Conservation (phyloP, 2,113 vertebrate genomes). For the Lanius ludovicianus region DNA sequence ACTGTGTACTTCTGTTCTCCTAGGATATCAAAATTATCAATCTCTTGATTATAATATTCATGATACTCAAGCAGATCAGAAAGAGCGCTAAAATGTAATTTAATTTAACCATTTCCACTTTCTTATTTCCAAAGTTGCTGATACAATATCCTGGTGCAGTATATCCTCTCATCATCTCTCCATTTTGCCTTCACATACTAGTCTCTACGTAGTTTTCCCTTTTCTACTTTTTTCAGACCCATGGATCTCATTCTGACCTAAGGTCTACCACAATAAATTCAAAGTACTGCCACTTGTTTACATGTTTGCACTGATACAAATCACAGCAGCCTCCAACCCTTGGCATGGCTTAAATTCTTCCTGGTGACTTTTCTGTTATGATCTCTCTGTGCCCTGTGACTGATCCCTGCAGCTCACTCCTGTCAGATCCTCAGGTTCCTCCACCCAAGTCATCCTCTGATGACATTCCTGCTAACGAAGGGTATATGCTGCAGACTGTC, state of each 20-base stretch:
- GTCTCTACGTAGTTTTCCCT: background rate
- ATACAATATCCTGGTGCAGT: background rate
- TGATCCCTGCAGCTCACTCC: background rate
- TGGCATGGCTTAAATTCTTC: background rate
- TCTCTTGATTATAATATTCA: conserved; percentile 63
- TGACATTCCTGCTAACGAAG: background rate
- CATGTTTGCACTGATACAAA: background rate
- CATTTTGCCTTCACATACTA: background rate
- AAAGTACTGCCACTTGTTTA: background rate
- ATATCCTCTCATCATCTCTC: background rate
- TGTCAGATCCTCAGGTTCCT: background rate
- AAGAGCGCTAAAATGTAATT: background rate
- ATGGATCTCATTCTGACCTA: background rate
- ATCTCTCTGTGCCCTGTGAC: background rate
- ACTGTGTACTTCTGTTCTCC: conserved; percentile 34
- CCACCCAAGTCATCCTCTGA: background rate
- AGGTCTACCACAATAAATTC: background rate
- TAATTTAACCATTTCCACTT: conserved; percentile 30
- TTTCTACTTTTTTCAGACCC: background rate
- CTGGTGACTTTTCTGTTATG: background rate
- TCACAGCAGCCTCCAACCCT: background rate
- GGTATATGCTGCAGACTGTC: background rate
- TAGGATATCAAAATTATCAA: conserved; percentile 55
- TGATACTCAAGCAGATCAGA: conserved; percentile 22
- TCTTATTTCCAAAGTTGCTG: background rate